A percentile compares a stretch with the other conserved stretches of the same genome.
These are phyloP conservation scores for Saguinus midas DNA, from an alignment of 2,113 vertebrate species.

Conservation along the genomic window DNA sequence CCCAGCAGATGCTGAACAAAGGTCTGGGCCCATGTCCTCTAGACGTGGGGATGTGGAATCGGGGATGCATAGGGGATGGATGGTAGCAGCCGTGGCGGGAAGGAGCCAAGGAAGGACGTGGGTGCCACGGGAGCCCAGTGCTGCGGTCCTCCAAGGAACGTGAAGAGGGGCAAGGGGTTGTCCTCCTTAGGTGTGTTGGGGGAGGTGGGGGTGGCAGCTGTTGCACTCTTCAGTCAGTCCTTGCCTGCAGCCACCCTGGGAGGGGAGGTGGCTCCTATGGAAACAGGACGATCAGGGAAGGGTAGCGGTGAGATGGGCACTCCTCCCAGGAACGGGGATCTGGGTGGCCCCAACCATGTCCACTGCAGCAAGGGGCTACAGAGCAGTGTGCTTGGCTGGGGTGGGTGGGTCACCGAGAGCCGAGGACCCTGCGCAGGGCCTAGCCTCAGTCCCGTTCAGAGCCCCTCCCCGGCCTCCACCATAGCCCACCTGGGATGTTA, in stretches of 20 bases:
- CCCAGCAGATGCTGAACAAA: neutral
- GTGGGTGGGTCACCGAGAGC: neutral
- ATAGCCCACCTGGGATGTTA: rapidly evolving
- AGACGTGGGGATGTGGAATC: neutral
- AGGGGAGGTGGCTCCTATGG: neutral
- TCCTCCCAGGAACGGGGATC: neutral
- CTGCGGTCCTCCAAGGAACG: rapidly evolving
- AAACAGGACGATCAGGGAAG: neutral
- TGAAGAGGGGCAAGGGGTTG: rapidly evolving
- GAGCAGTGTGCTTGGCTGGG: rapidly evolving
- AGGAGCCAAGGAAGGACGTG: too few species aligned
- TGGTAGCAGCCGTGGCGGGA: too few species aligned
- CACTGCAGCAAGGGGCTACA: rapidly evolving
- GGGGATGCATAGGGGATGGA: rapidly evolving
- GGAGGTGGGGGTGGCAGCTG: rapidly evolving
- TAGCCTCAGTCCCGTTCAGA: rapidly evolving
- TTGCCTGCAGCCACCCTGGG: neutral
- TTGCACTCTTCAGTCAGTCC: too few species aligned
- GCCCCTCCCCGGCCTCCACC: rapidly evolving
- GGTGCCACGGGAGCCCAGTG: too few species aligned
- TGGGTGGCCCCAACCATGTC: neutral
- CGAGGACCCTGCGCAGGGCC: neutral
- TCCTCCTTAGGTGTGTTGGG: neutral
- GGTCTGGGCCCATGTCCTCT: neutral
- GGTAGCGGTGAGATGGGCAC: rapidly evolving